Evolutionary conservation across 1,140 invertebrate species (phyloP).

Genomic region (Drosophila watanabei): DNA sequence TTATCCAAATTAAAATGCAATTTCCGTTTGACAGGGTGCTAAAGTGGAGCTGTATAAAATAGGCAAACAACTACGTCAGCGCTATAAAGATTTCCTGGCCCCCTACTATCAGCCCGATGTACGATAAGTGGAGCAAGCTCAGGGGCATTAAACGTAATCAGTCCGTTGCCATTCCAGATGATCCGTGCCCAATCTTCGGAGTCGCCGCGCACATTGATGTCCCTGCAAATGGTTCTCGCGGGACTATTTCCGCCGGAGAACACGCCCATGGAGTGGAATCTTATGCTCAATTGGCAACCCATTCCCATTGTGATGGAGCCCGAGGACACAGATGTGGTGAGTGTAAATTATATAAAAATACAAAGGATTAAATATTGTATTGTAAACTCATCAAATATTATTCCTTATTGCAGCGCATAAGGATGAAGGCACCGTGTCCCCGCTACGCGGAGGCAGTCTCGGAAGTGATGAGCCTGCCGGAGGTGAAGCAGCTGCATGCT

Average conservation of each 20-base stretch:
- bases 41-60: constrained; percentile 88
- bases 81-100: constrained; percentile 88
- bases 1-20: constrained; percentile 6
- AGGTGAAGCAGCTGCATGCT: constrained; percentile 86
- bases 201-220: constrained; percentile 91
- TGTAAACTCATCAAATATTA: background rate
- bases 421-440: constrained; percentile 86
- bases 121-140: constrained; percentile 31
- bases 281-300: constrained; percentile 90
- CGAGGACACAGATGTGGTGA: constrained; percentile 86
- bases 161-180: constrained; percentile 46
- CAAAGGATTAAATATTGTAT: background rate
- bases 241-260: constrained; percentile 89
- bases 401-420: constrained; percentile 83
- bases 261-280: constrained; percentile 88
- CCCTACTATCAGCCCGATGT: constrained; percentile 87
- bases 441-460: constrained; percentile 87
- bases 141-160: constrained; percentile 3
- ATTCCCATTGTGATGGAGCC: constrained; percentile 90
- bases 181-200: constrained; percentile 90
- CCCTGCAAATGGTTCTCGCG: constrained; percentile 90
- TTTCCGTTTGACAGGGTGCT: constrained; percentile 45
- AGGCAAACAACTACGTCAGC: constrained; percentile 87
- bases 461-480: constrained; percentile 85
- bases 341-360: background rate